Evolutionary conservation across 2,797 vertebrate species (phyloP).

Genomic region (Sebastes kiyomatsui): DNA sequence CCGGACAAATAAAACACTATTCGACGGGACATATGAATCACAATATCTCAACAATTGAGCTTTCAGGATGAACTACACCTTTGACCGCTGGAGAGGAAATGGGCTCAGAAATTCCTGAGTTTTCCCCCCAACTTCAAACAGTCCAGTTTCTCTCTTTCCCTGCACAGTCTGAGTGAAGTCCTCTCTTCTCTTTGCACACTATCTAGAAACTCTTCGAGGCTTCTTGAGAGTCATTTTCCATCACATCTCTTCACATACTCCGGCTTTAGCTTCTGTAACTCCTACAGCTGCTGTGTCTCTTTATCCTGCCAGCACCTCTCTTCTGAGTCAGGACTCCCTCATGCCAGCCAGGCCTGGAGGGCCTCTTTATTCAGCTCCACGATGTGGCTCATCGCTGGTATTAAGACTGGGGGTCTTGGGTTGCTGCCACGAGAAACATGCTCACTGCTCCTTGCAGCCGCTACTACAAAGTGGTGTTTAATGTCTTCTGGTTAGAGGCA

Average conservation of each 20-base stretch:
- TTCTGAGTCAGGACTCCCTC: constrained; percentile 53
- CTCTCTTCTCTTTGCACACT: neutral
- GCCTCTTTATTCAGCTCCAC: constrained; percentile 40
- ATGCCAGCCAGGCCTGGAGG: constrained; percentile 35
- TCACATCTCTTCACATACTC: constrained; percentile 13
- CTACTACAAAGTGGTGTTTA: constrained; percentile 23
- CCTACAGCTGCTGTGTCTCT: constrained; percentile 31
- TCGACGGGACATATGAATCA: neutral
- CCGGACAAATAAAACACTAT: neutral
- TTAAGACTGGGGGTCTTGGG: constrained; percentile 38
- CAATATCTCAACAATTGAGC: neutral
- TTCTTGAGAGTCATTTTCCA: constrained; percentile 13
- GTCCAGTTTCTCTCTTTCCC: neutral
- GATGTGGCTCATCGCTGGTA: constrained; percentile 54
- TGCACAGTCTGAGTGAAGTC: neutral
- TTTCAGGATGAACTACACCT: neutral
- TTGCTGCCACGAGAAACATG: constrained; percentile 42
- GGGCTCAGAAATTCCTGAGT: neutral
- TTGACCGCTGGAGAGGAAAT: neutral
- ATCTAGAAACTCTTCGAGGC: constrained; percentile 1
- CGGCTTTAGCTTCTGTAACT: constrained; percentile 15
- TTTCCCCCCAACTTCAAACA: neutral
- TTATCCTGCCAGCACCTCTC: constrained; percentile 30
- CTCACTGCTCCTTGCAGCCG: constrained; percentile 16
- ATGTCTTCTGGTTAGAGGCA: constrained; percentile 6